Evolutionary conservation across 2,888 invertebrate genomes (phyloP), one percentile per base, ranked within the genome.

Genomic region (Clivina fossor): DNA sequence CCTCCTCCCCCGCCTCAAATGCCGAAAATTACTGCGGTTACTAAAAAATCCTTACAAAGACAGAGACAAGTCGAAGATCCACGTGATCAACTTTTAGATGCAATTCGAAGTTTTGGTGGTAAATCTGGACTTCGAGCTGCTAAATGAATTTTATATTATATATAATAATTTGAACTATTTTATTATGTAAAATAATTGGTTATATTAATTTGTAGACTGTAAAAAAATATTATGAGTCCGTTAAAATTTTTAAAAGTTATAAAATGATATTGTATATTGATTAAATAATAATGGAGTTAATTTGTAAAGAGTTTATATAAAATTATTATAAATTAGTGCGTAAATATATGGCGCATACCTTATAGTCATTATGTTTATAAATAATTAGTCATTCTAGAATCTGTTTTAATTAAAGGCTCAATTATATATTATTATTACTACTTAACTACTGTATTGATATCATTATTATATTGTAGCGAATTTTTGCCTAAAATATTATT

Each of bases 31-130:
- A 60, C 58, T 4, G 61, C 63, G 26, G 58, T 60, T 16, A 55
- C 63, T 20, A 68, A 61, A 56, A 70, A 66, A 59, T 20, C 44
- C 43, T 30, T 56, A 18, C 38, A 58, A 13, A 61, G 60, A 53
- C 62, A 55, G 44, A 37, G 50, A 16, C 62, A 62, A 26, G 56
- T 61, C 15, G 66, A 69, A 38, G 85, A 88, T 70, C 78, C 84
- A 0, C 75, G 87, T 38, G 82, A 85, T 62, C 79, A 82, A 64
- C 74, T 90, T 24, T 73, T 90, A 69, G 79, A 81, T 44, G 85
- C 86, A 13, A 90, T 90, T 65, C 76, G 86, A 60, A 83, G 79
- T 68, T 88, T 88, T 60, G 85, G 86, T 8, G 74, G 74, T 4
- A 72, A 72, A 55, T 72, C 72, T 54, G 73, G 74, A 18, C 62